Base-by-base conservation (phyloP, 2,113 vertebrate genomes). In the Istiophorus platypterus region DNA sequence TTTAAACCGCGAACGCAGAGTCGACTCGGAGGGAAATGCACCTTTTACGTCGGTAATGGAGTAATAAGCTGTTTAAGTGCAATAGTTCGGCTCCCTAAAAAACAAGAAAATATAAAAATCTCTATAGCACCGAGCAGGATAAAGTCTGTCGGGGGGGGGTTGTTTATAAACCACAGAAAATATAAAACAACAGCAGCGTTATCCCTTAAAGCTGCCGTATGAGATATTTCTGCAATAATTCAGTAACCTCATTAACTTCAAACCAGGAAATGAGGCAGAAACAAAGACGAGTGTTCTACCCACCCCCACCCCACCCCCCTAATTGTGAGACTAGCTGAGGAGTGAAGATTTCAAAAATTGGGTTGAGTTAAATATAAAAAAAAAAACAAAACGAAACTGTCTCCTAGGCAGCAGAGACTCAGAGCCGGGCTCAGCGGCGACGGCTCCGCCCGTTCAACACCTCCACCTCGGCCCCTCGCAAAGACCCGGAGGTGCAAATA, bases 241-340 rank as follows among this genome's bases (percentile, higher is more conserved):
- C 70, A 7, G 62, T 45, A 80, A 85, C 77, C 91, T 90, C 82
- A 88, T 93, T 89, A 90, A 77, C 59, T 81, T 69, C 74, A 81
- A 85, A 80, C 73, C 72, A 27, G 77, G 74, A 89, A 82, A 82
- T 49, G 82, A 85, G 70, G 86, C 81, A 81, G 81, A 83, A 90
- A 85, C 64, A 59, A 72, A 83, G 57, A 65, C 12, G 11, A 27
- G 22, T 5, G 29, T 34, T 61, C 52, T 27, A 12, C 61, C n/a
- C n/a, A n/a, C n/a, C n/a, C n/a, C n/a, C n/a, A n/a, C n/a, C n/a
- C n/a, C n/a, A n/a, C n/a, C n/a, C n/a, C 72, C 34, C 77, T 88
- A 82, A 89, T 84, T 87, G 80, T 58, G 58, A 45, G 64, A 58
- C n/a, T 17, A 24, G 65, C 82, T 71, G 72, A 76, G 5, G 73